A percentile compares a stretch with the other conserved stretches of the same genome.
Conservation (phyloP, 2,113 vertebrate species). For the Dromiciops gliroides region DNA sequence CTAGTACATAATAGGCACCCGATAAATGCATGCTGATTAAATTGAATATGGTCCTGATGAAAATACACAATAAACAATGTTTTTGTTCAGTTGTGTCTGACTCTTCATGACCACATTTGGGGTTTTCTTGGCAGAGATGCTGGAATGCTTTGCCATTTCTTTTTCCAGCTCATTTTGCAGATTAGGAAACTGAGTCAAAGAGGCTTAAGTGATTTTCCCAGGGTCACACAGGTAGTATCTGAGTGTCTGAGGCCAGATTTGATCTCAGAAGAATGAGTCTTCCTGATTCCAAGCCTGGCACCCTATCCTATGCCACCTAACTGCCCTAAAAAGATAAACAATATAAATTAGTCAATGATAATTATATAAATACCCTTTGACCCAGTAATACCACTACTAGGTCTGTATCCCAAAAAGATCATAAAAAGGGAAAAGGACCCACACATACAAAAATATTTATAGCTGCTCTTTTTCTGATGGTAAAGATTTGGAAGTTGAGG, state of each 20-base stretch:
- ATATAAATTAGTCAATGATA: background rate
- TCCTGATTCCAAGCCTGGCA: background rate
- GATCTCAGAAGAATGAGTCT: background rate
- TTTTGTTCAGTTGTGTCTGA: background rate
- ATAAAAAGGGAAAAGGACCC: too few species aligned
- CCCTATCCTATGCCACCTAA: background rate
- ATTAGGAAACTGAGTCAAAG: background rate
- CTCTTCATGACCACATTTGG: background rate
- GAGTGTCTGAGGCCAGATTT: background rate
- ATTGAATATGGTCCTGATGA: background rate
- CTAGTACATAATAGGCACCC: background rate
- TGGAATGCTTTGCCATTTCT: background rate
- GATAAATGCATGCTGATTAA: background rate
- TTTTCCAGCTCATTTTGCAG: background rate
- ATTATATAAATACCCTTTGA: too few species aligned
- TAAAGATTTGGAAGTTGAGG: too few species aligned
- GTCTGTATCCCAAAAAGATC: too few species aligned
- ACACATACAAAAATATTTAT: too few species aligned
- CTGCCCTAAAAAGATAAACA: background rate
- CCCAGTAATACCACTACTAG: too few species aligned
- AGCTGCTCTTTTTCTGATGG: too few species aligned
- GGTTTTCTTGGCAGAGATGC: background rate
- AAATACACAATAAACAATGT: background rate
- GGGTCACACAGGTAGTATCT: background rate
- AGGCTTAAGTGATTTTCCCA: background rate